phyloP scores from a whole-genome alignment of 2,113 vertebrate species.

The Xyliphius kryptos region DNA sequence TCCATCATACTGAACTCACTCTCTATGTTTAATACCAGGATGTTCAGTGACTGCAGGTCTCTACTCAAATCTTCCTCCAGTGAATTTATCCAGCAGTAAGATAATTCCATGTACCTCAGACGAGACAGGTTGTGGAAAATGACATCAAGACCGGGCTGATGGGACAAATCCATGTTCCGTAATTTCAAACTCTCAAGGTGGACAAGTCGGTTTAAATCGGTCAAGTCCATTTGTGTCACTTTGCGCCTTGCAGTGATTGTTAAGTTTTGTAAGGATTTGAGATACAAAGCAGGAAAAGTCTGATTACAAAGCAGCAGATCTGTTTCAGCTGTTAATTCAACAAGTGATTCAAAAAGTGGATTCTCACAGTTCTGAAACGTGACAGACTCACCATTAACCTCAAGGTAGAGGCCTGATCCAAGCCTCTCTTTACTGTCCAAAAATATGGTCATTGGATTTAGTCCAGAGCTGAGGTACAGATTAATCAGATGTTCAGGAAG shows the following conservation, averaged over 20 bases:
- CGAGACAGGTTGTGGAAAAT: conserved; percentile 23
- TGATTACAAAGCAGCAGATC: conserved; percentile 13
- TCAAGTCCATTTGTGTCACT: neutral
- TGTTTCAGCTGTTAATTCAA: conserved; percentile 6
- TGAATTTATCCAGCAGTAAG: conserved; percentile 2
- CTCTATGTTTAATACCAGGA: neutral
- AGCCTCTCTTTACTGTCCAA: conserved; percentile 1
- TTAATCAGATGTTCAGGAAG: conserved; percentile 17
- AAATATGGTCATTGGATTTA: conserved; percentile 14
- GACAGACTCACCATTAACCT: conserved; percentile 17
- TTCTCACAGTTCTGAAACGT: conserved; percentile 24
- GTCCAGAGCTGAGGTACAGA: conserved; percentile 14
- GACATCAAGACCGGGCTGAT: conserved; percentile 4
- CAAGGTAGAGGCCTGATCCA: neutral
- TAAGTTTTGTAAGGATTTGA: conserved; percentile 11
- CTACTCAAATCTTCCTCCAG: conserved; percentile 17
- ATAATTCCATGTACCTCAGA: conserved; percentile 11
- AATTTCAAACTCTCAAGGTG: conserved; percentile 19
- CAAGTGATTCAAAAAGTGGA: conserved; percentile 19
- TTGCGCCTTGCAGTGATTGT: neutral
- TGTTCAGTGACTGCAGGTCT: conserved; percentile 18
- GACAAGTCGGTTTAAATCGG: conserved; percentile 16
- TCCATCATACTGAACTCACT: conserved; percentile 8
- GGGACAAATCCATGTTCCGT: conserved; percentile 17
- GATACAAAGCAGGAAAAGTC: neutral